phyloP scores from a whole-genome alignment of 2,113 vertebrate species.

The Clarias magur region DNA sequence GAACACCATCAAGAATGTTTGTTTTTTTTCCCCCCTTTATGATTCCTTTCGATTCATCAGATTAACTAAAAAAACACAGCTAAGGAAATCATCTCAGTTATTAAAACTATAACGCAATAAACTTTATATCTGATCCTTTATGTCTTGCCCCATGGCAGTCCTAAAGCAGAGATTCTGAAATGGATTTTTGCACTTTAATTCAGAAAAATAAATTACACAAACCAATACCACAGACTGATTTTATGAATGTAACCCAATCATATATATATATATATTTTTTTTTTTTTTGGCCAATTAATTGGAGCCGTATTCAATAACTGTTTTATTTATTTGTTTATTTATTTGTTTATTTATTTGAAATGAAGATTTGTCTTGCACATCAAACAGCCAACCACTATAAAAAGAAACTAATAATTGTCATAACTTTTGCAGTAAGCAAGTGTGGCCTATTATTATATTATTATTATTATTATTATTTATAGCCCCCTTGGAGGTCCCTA shows the following conservation, averaged over 20 bases:
- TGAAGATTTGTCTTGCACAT: not conserved
- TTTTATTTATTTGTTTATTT: not conserved
- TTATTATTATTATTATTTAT: constrained; percentile 3
- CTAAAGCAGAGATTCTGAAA: not conserved
- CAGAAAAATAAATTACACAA: not conserved
- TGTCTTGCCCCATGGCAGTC: not conserved
- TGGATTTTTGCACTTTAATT: not conserved
- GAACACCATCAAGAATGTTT: not conserved
- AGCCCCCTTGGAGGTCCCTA: not conserved
- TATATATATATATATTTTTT: not conserved
- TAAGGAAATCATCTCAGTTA: not conserved
- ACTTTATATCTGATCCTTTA: not conserved
- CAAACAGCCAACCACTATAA: not conserved
- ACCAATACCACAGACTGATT: not conserved
- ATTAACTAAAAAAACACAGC: not conserved
- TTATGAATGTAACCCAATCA: not conserved
- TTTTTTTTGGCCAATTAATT: not conserved
- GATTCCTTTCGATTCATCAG: not conserved
- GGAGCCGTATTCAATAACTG: not conserved
- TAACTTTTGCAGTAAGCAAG: not conserved
- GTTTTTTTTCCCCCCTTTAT: too few species aligned
- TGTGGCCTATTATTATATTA: not conserved
- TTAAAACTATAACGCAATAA: not conserved
- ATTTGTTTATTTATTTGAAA: not conserved
- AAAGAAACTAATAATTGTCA: not conserved